A percentile compares a stretch with the other conserved stretches of the same genome.
Evolutionary conservation across 2,113 vertebrate species (phyloP).

Genomic region (Spheniscus mendiculus): DNA sequence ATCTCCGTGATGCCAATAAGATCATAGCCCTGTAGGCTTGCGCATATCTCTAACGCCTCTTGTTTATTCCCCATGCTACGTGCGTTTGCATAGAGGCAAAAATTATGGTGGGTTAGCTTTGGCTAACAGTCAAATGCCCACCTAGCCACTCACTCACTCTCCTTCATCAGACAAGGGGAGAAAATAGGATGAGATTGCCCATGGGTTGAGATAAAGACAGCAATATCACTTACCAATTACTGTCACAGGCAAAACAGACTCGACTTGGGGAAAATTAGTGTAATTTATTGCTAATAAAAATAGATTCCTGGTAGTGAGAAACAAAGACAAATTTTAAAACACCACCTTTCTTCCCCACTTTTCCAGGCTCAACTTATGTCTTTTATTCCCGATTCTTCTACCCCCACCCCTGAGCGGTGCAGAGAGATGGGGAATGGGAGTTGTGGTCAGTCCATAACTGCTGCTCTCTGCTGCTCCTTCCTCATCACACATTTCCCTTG

Average conservation of each 20-base stretch:
- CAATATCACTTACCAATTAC: background rate
- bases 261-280: background rate
- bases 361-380: background rate
- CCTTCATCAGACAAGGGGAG: background rate
- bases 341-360: background rate
- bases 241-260: background rate
- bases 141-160: background rate
- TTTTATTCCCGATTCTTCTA: background rate
- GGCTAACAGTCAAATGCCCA: background rate
- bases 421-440: background rate
- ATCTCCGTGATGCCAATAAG: too few species aligned
- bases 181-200: background rate
- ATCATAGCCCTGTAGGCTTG: too few species aligned
- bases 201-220: background rate
- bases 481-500: background rate
- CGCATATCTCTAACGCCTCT: too few species aligned
- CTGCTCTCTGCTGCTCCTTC: background rate
- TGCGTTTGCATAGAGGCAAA: too few species aligned
- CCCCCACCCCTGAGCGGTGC: rapidly evolving
- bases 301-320: background rate
- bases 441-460: background rate
- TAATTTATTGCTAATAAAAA: background rate
- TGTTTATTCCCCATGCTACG: too few species aligned
- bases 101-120: background rate
- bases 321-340: background rate